Base-by-base conservation (phyloP, 37 sponge, comb jelly and placozoan species). In the Theonella swinhoei region DNA sequence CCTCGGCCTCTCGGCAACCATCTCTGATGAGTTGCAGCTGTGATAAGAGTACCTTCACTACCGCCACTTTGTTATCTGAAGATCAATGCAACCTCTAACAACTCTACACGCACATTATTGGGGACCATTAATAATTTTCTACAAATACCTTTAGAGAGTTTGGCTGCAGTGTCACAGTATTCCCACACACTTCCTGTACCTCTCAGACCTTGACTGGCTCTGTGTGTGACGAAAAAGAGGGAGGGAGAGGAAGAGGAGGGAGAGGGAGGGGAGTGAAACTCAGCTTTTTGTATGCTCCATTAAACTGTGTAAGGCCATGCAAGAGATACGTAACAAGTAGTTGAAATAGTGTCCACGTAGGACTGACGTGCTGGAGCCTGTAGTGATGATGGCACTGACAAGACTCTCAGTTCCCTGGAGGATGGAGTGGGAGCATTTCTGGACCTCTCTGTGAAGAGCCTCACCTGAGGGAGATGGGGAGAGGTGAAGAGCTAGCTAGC, bases 111-210 rank as follows among this genome's bases (percentile, higher is more conserved):
- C 19, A 20, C 60, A 58, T 19, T 58, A 11, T 11, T n/a, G n/a
- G n/a, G n/a, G n/a, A n/a, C n/a, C n/a, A n/a, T n/a, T 11, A 20
- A 19, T 20, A 20, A 19, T 58, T 20, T 20, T 19, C 11, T 58
- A 58, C 60, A 58, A 14, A 29, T 9, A 78, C 79, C 79, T 73
- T 73, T 79, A 43, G 87, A 77, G 23, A 88, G 62, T 22, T 76
- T 70, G 23, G n/a, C 37, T 0, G 77, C 61, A 26, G 54, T 74
- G 40, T 70, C 83, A 78, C 89, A 88, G 54, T 58, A 40, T 42
- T 69, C 72, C 89, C 89, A 88, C 20, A 88, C 83, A 3, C 47
- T 20, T 25, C 89, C 89, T 22, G 89, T 83, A 0, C 83, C 83
- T 40, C 78, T 72, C 59, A 88, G 74, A n/a, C n/a, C n/a, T n/a